A percentile compares a stretch with the other conserved stretches of the same genome.
phyloP scores from a whole-genome alignment of 2,113 vertebrate species.

The Anhinga rufa region DNA sequence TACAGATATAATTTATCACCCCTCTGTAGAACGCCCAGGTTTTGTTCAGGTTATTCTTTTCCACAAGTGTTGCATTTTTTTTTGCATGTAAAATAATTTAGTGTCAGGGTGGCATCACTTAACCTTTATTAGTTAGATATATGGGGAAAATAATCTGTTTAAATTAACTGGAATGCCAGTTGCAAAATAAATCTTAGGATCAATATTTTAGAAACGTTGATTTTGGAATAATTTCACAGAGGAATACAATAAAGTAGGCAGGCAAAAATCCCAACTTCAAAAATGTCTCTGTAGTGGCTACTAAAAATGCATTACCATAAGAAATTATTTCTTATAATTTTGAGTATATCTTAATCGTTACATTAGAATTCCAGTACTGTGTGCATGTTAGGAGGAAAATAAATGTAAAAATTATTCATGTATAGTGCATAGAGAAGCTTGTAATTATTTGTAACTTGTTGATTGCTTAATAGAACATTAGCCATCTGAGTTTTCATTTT shows the following conservation, averaged over 20 bases:
- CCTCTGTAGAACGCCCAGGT: not conserved
- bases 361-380: not conserved
- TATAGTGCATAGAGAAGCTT: not conserved
- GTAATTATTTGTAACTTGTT: not conserved
- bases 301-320: not conserved
- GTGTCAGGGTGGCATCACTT: not conserved
- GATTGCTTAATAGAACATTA: not conserved
- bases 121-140: not conserved
- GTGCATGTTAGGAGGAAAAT: not conserved
- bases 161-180: not conserved
- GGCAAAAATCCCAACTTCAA: not conserved
- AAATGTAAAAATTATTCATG: not conserved
- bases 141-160: not conserved
- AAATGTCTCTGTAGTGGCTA: not conserved
- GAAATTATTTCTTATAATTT: not conserved
- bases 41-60: not conserved
- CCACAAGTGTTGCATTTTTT: not conserved
- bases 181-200: not conserved
- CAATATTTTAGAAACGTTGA: not conserved
- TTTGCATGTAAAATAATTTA: not conserved
- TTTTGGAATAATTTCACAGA: not conserved
- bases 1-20: not conserved
- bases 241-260: not conserved
- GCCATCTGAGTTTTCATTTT: not conserved
- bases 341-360: not conserved